A percentile compares a stretch with the other conserved stretches of the same genome.
These are phyloP conservation scores for Oceanites oceanicus DNA, from an alignment of 2,113 vertebrate species.

Conservation along the genomic window DNA sequence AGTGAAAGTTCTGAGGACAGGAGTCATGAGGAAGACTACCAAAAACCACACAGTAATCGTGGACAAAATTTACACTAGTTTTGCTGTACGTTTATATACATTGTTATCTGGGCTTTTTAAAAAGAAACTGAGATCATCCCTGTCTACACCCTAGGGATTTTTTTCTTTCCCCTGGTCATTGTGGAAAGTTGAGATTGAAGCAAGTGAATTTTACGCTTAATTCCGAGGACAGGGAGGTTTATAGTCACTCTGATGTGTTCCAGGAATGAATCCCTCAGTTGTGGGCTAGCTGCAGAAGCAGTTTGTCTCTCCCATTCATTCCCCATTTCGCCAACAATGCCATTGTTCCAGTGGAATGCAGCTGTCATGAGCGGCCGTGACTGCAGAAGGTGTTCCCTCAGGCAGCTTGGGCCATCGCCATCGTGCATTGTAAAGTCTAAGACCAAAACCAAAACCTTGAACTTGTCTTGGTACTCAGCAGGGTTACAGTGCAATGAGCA, in stretches of 20 bases:
- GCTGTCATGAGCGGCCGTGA: conserved; percentile 13
- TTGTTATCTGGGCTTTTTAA: not conserved
- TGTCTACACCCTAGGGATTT: not conserved
- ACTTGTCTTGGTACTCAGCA: conserved; percentile 36
- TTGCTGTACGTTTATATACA: not conserved
- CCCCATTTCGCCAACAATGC: conserved; percentile 39
- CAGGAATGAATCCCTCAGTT: conserved; percentile 46
- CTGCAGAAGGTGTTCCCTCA: conserved; percentile 58
- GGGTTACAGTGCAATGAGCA: conserved; percentile 40
- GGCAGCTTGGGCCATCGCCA: conserved; percentile 32
- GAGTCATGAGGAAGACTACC: not conserved
- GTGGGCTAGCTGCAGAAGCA: conserved; percentile 60
- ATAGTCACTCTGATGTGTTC: conserved; percentile 46
- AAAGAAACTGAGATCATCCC: not conserved
- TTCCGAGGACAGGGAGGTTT: conserved; percentile 29
- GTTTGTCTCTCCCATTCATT: conserved; percentile 55
- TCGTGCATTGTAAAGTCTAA: conserved; percentile 40
- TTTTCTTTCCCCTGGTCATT: not conserved
- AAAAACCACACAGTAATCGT: not conserved
- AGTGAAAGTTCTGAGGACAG: not conserved
- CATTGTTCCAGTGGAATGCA: conserved; percentile 63
- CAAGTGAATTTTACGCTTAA: conserved; percentile 53
- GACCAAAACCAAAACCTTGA: conserved; percentile 60
- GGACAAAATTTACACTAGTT: not conserved
- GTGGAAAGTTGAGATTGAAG: not conserved